These are phyloP conservation scores for Laupala kohalensis DNA, from an alignment of 1,140 invertebrate genomes.

Conservation along the genomic window DNA sequence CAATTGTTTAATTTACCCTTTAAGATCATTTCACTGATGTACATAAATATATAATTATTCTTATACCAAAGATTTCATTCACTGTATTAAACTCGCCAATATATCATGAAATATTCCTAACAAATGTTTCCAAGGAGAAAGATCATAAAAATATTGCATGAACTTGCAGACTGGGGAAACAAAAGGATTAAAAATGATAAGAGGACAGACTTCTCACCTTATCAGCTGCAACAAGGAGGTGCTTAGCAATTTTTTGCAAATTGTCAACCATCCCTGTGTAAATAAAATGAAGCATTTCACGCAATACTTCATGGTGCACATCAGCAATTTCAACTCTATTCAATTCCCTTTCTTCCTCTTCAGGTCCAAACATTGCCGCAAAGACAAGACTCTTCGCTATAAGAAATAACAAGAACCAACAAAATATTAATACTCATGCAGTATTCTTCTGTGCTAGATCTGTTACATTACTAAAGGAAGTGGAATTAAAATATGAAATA, in stretches of 20 bases:
- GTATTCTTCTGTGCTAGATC: too few relatives aligned
- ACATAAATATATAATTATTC: too few relatives aligned
- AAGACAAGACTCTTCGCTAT: slow-evolving; percentile 90
- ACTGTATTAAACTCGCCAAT: too few relatives aligned
- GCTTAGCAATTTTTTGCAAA: slow-evolving; percentile 95
- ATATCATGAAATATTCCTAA: not conserved
- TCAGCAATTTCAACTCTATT: slow-evolving; percentile 96
- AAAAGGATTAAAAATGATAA: too few relatives aligned
- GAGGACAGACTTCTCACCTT: too few relatives aligned
- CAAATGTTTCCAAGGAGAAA: not conserved
- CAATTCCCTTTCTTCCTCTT: slow-evolving; percentile 94
- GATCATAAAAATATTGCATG: not conserved
- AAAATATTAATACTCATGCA: too few relatives aligned
- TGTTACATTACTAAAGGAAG: too few relatives aligned
- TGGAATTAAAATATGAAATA: too few relatives aligned
- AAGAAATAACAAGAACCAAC: slow-evolving; percentile 20
- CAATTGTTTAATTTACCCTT: too few relatives aligned
- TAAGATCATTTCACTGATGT: too few relatives aligned
- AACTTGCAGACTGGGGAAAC: not conserved
- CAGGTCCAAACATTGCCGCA: slow-evolving; percentile 98
- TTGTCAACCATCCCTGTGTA: slow-evolving; percentile 94
- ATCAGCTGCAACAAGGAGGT: slow-evolving; percentile 91
- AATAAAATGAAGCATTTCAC: slow-evolving; percentile 96
- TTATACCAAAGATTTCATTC: too few relatives aligned
- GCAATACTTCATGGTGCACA: slow-evolving; percentile 89